A percentile compares a stretch with the other conserved stretches of the same genome.
phyloP scores from a whole-genome alignment of 1,140 invertebrate species.

The Heliconius melpomene region DNA sequence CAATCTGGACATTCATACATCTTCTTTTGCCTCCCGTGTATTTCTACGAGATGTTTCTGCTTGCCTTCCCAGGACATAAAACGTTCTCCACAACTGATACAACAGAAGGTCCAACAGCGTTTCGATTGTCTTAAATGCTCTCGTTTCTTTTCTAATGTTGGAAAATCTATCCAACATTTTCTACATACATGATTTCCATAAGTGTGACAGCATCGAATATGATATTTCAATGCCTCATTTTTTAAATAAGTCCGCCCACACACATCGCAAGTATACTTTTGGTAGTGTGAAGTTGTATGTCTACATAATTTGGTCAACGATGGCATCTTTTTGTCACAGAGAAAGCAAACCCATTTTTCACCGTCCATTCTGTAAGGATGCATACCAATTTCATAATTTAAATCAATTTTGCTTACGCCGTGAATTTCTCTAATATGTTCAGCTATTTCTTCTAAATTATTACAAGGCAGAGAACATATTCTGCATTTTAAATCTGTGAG shows the following conservation, averaged over 20 bases:
- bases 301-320: conserved; percentile 55
- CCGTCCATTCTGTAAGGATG: conserved; percentile 61
- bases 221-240: conserved; percentile 62
- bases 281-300: conserved; percentile 65
- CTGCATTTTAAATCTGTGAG: conserved; percentile 53
- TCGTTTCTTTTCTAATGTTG: conserved; percentile 50
- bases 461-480: conserved; percentile 45
- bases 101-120: conserved; percentile 61
- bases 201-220: conserved; percentile 61
- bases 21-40: conserved; percentile 50
- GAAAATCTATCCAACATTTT: conserved; percentile 65
- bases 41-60: conserved; percentile 55
- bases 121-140: conserved; percentile 56
- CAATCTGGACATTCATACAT: conserved; percentile 65
- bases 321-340: conserved; percentile 60
- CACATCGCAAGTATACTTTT: conserved; percentile 67
- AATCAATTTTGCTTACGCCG: conserved; percentile 43
- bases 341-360: conserved; percentile 58
- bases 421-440: conserved; percentile 51
- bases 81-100: conserved; percentile 57
- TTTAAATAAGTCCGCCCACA: conserved; percentile 65
- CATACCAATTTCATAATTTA: conserved; percentile 52
- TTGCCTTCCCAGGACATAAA: conserved; percentile 67
- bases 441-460: conserved; percentile 48
- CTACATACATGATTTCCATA: conserved; percentile 55